A percentile compares a stretch with the other conserved stretches of the same genome.
These are phyloP conservation scores for Macrophya alboannulata DNA, from an alignment of 2,888 invertebrate species.

Conservation along the genomic window DNA sequence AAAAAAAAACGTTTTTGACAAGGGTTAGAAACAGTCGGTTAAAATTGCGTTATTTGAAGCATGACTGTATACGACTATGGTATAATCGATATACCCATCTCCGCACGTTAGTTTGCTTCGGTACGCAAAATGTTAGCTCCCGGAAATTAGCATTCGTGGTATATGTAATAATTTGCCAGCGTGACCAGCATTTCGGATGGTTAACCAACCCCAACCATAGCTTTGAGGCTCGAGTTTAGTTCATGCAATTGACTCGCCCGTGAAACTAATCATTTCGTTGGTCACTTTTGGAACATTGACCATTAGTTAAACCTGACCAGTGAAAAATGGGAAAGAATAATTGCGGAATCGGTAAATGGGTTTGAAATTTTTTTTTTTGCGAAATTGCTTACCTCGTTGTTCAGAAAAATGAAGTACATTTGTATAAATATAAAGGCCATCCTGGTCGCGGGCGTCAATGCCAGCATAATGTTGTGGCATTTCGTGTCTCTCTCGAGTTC, in stretches of 20 bases:
- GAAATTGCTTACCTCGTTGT: slow-evolving; percentile 90
- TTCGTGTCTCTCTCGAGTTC: slow-evolving; percentile 94
- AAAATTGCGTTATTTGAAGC: slow-evolving; percentile 26
- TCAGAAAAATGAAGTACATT: slow-evolving; percentile 99
- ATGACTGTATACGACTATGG: neutral
- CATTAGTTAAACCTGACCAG: neutral
- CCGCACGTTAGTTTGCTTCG: neutral
- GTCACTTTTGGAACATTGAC: slow-evolving; percentile 15
- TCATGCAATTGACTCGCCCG: slow-evolving; percentile 3
- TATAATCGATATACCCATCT: slow-evolving; percentile 18
- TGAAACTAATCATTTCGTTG: slow-evolving; percentile 14
- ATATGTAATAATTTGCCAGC: slow-evolving; percentile 23
- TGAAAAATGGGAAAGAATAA: neutral
- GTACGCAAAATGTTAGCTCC: neutral
- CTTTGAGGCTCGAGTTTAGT: slow-evolving; percentile 6
- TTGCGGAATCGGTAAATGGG: neutral
- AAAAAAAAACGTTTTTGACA: slow-evolving; percentile 11
- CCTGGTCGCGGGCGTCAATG: slow-evolving; percentile 94
- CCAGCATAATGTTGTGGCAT: slow-evolving; percentile 95
- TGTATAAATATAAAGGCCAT: slow-evolving; percentile 99
- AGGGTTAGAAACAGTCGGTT: slow-evolving; percentile 44
- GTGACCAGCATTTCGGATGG: slow-evolving; percentile 20
- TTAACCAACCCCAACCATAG: neutral
- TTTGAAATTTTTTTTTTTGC: neutral
- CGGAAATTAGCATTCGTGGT: neutral